Base-by-base conservation (phyloP, 2,113 vertebrate genomes). In the Manacus vitellinus region DNA sequence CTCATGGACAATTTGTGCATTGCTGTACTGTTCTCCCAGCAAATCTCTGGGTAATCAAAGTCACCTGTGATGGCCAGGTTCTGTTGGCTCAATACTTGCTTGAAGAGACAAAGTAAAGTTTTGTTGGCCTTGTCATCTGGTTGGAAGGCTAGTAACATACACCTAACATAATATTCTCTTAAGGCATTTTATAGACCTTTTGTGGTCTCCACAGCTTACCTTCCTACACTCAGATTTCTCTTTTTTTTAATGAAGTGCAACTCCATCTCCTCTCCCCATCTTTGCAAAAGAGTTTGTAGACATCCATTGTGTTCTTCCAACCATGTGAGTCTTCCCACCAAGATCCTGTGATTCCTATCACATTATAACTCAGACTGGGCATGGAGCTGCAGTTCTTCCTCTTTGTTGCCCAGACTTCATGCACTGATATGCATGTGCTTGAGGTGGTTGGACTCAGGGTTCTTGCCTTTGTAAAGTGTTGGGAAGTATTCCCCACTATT, bases 61-160 rank as follows among this genome's bases (percentile, higher is more conserved):
- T 66, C 25, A 66, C 5, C 19, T 16, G 10, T 30, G 39, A 71
- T 3, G 14, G 56, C 33, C 33, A 58, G 24, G 25, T 75, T 52
- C 21, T 63, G 28, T 52, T 55, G n/a, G 13, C 22, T 22, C 6
- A 46, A 33, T 22, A 75, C 8, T 75, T 93, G 16, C 37, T 19
- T 72, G 14, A 86, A 31, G 27, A 77, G 35, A 31, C 31, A 54
- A 71, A 80, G 16, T 31, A 51, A 51, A 24, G 20, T 79, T 85
- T 65, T 1, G 0, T 43, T 51, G 70, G 56, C 49, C 39, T 74
- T 0, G 0, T 41, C 33, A 47, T 58, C 13, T 65, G 5, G 19
- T 19, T 70, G 41, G 43, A 75, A 74, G 49, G 37, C 28, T 43
- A 51, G 20, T n/a, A 89, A 75, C 19, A 35, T 22, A 43, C 8